Evolutionary conservation across 2,888 invertebrate species (phyloP), one percentile per base, ranked within the genome.

Genomic region (Idaea aversata): DNA sequence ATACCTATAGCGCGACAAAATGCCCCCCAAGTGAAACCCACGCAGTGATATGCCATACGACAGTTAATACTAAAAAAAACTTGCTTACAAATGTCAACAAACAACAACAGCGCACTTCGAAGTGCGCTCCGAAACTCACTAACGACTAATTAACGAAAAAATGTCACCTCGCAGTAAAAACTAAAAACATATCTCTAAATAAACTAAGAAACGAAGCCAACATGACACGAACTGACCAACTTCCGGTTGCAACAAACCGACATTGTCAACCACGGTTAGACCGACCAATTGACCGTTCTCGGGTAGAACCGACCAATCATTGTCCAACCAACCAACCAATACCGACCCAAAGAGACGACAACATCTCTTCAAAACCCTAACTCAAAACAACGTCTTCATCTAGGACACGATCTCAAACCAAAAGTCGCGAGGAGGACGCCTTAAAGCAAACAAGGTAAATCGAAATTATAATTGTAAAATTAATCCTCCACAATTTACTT

Each of bases 21-120:
- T 81, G 84, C 86, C 85, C 85, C 86, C 88, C 77, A 79, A 83
- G 81, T 82, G 80, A 64, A 60, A 59, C 79, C 80, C 84, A 82
- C 83, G 81, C 84, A 80, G 87, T 89, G 88, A 90, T 89, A 89
- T 90, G 90, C 88, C 84, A 84, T 83, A 86, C 78, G 81, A 82
- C 85, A 84, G 87, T 47, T 47, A 47, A 47, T 47, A 47, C 13
- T 47, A 47, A 47, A 47, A 47, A 47, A 47, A 47, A 47, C 13
- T 47, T 10, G 47, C 47, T 47, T 47, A 47, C 10, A 47, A 47
- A 47, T 47, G 47, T 47, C 47, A 47, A 47, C 47, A 47, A 47
- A 47, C 47, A 47, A 47, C 47, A 47, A 47, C 47, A 47, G 47
- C 47, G 47, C 47, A 2, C 47, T 47, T 47, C 10, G 5, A 47